A percentile compares a stretch with the other conserved stretches of the same genome.
phyloP scores from a whole-genome alignment of 2,113 vertebrate species.

The Fregetta grallaria region DNA sequence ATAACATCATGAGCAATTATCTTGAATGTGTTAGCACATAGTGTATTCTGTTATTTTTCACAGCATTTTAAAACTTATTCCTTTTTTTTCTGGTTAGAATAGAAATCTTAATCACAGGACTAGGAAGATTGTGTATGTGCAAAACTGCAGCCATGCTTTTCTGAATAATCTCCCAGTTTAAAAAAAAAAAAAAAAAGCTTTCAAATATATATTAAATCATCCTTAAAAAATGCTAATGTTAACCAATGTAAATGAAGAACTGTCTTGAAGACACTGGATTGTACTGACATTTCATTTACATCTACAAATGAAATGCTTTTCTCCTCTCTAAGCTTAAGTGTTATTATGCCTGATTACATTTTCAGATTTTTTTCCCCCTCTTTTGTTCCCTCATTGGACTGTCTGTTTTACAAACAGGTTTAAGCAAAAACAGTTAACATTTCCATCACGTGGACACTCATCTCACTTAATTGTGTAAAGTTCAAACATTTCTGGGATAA shows the following conservation, averaged over 20 bases:
- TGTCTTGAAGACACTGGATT: neutral
- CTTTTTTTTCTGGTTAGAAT: neutral
- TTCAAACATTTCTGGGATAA: constrained; percentile 6
- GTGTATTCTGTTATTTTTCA: neutral
- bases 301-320: constrained; percentile 26
- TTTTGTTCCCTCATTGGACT: neutral
- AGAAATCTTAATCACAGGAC: neutral
- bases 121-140: neutral
- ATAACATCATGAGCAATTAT: neutral
- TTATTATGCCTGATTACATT: neutral
- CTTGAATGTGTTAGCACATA: neutral
- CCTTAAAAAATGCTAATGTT: constrained; percentile 16
- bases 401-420: constrained; percentile 8
- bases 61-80: neutral
- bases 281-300: constrained; percentile 29
- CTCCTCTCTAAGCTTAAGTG: neutral
- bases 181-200: neutral
- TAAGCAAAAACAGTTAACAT: neutral
- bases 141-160: neutral
- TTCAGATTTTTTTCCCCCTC: neutral
- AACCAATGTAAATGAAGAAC: constrained; percentile 5
- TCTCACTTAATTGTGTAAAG: neutral
- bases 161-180: neutral
- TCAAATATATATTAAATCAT: neutral
- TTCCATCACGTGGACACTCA: neutral